phyloP scores from a whole-genome alignment of 1,140 invertebrate genomes.

The Laupala kohalensis region DNA sequence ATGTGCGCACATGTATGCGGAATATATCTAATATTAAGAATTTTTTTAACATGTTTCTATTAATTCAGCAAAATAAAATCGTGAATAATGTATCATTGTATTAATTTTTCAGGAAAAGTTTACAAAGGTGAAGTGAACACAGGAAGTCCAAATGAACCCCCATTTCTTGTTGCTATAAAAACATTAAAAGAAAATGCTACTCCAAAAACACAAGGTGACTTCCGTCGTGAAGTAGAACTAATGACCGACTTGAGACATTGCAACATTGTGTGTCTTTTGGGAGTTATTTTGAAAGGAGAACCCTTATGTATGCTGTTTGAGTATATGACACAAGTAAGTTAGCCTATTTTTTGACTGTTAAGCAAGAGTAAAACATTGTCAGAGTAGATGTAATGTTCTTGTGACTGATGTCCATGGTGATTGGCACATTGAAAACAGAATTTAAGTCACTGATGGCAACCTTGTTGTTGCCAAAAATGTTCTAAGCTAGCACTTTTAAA shows the following conservation, averaged over 20 bases:
- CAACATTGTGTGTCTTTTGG: slow-evolving; percentile 89
- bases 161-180: slow-evolving; percentile 80
- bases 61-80: no score
- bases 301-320: slow-evolving; percentile 94
- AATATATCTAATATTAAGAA: no score
- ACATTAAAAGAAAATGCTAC: slow-evolving; percentile 88
- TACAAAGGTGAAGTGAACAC: slow-evolving; percentile 80
- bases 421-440: no score
- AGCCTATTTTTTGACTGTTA: not conserved
- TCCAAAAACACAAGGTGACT: slow-evolving; percentile 81
- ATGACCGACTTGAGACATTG: slow-evolving; percentile 89
- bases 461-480: no score
- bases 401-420: no score
- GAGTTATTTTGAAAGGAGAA: slow-evolving; percentile 79
- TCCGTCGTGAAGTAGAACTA: slow-evolving; percentile 77
- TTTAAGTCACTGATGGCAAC: no score
- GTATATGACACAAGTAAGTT: slow-evolving; percentile 62
- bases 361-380: no score
- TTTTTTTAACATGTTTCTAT: no score
- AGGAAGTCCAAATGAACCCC: slow-evolving; percentile 38
- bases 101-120: slow-evolving; percentile 63
- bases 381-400: no score
- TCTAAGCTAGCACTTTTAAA: no score
- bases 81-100: no score
- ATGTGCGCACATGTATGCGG: no score